These are phyloP conservation scores for Melipona quadrifasciata DNA, from an alignment of 1,140 invertebrate genomes.

Conservation along the genomic window DNA sequence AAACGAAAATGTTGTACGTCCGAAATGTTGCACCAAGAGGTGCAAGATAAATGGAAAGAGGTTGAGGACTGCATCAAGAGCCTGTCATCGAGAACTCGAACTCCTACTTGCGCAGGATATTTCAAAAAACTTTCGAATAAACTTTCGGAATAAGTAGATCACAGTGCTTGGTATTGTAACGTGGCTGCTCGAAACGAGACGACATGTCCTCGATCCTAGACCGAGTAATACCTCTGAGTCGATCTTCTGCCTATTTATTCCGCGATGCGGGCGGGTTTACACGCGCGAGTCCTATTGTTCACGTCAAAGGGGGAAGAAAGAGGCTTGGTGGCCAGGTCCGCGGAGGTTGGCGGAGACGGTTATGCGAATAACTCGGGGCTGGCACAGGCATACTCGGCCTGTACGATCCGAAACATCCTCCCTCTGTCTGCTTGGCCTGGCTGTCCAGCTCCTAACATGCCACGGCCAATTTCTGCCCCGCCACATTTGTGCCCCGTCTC, in stretches of 20 bases:
- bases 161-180: no score
- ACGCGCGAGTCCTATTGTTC: background rate
- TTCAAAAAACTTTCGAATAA: background rate
- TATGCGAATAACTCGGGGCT: conserved; percentile 75
- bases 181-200: background rate
- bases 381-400: conserved; percentile 61
- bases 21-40: no score
- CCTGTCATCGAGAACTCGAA: background rate
- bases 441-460: conserved; percentile 57
- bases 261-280: background rate
- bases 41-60: background rate
- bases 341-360: conserved; percentile 45
- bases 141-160: background rate
- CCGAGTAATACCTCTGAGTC: background rate
- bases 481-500: conserved; percentile 79
- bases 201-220: background rate
- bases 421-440: conserved; percentile 16
- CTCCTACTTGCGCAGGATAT: background rate
- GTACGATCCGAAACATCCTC: conserved; percentile 48
- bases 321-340: background rate
- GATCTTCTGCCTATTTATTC: background rate
- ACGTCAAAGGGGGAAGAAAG: background rate
- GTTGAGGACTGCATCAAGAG: background rate
- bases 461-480: conserved; percentile 77
- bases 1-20: background rate